Evolutionary conservation across 2,797 vertebrate species (phyloP).

Genomic region (Pangasius krempfi): DNA sequence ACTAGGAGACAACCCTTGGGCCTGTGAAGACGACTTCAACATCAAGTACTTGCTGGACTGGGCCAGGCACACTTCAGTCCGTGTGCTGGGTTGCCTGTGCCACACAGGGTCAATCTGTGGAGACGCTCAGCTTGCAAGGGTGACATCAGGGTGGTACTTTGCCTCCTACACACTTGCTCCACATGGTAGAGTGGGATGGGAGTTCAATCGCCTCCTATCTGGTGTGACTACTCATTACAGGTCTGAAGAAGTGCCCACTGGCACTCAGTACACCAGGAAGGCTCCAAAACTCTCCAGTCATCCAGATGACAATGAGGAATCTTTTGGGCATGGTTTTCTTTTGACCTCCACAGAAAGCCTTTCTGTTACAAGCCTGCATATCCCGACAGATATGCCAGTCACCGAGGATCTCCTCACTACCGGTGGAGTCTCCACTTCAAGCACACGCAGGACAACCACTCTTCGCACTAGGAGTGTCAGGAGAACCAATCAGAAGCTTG

Average conservation of each 20-base stretch:
- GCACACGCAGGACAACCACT: constrained; percentile 72
- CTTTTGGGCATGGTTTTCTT: constrained; percentile 14
- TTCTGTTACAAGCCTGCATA: constrained; percentile 41
- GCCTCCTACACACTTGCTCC: constrained; percentile 70
- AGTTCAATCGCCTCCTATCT: constrained; percentile 45
- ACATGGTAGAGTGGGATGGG: constrained; percentile 45
- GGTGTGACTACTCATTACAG: constrained; percentile 58
- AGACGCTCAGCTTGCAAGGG: constrained; percentile 58
- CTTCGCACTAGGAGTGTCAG: constrained; percentile 76
- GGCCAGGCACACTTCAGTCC: constrained; percentile 76
- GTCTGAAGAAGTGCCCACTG: constrained; percentile 58
- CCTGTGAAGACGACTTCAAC: constrained; percentile 76
- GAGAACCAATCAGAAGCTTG: constrained; percentile 67
- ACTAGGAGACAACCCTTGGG: constrained; percentile 90
- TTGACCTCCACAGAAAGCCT: constrained; percentile 48
- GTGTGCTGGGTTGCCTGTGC: constrained; percentile 84
- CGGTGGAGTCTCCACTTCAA: constrained; percentile 45
- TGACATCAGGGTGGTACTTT: constrained; percentile 69
- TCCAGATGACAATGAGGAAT: constrained; percentile 13
- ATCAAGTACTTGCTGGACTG: constrained; percentile 84
- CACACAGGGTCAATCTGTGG: constrained; percentile 73
- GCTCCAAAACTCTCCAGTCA: not conserved
- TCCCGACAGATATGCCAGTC: constrained; percentile 41
- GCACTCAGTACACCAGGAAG: constrained; percentile 47
- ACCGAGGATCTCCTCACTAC: constrained; percentile 51